A percentile compares a stretch with the other conserved stretches of the same genome.
Evolutionary conservation across 2,113 vertebrate genomes (phyloP).

Genomic region (Echinops telfairi): DNA sequence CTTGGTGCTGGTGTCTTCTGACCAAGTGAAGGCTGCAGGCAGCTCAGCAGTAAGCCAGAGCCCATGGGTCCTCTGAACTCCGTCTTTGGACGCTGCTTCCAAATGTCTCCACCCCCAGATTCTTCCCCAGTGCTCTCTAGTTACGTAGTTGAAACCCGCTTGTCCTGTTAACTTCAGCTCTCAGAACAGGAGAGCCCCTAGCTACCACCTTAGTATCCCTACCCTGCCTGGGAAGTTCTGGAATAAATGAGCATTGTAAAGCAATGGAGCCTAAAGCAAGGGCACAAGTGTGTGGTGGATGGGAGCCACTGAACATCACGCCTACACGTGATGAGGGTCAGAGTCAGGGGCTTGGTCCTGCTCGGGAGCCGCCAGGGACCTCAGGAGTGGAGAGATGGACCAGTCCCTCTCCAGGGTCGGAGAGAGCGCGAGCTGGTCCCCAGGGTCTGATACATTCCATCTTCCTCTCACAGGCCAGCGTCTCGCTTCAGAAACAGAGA

Average conservation of each 20-base stretch:
- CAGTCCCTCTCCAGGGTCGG: too few relatives aligned
- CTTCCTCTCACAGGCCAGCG: neutral
- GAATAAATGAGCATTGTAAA: neutral
- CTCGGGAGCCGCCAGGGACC: too few relatives aligned
- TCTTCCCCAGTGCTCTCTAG: neutral
- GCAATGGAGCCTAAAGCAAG: neutral
- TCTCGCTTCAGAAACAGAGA: slow-evolving; percentile 50
- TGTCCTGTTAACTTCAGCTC: neutral
- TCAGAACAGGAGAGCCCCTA: neutral
- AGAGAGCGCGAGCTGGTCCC: neutral
- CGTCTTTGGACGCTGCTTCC: neutral
- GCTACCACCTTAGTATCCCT: neutral
- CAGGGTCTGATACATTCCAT: neutral
- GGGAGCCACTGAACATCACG: neutral
- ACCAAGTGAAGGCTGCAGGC: neutral
- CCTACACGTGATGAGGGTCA: neutral
- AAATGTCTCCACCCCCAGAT: neutral
- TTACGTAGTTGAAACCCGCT: neutral
- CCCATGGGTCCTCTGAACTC: neutral
- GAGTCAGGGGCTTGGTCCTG: neutral
- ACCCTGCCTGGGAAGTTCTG: slow-evolving; percentile 23
- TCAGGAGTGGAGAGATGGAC: too few relatives aligned
- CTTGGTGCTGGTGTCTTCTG: neutral
- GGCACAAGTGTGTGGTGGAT: neutral
- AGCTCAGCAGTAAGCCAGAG: neutral